Conservation (phyloP, 2,888 invertebrate species). For the Mythimna albipuncta region DNA sequence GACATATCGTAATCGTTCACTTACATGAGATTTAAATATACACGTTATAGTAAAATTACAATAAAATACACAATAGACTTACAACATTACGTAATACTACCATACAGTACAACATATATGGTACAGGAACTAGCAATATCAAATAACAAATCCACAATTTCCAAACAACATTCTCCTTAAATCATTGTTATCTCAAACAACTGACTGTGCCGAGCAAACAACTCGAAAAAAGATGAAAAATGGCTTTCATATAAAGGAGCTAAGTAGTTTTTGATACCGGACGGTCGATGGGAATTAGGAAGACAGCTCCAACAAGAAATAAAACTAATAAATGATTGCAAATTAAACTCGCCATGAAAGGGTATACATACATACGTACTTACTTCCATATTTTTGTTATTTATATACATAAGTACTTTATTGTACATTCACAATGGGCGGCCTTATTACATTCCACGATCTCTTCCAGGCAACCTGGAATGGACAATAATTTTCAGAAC, state of each 20-base stretch:
- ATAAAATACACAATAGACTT: too few relatives aligned
- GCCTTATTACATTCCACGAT: too few relatives aligned
- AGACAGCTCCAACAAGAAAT: slow-evolving; percentile 50
- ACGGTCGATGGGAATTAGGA: slow-evolving; percentile 64
- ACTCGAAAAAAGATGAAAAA: slow-evolving; percentile 60
- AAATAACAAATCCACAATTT: not conserved
- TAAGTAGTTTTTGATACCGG: slow-evolving; percentile 71
- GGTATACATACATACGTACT: not conserved
- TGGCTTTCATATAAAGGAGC: slow-evolving; percentile 67
- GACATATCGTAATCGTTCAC: too few relatives aligned
- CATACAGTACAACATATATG: too few relatives aligned
- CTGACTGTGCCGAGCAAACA: slow-evolving; percentile 51
- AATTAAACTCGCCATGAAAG: slow-evolving; percentile 29
- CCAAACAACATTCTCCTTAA: slow-evolving; percentile 38
- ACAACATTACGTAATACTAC: too few relatives aligned
- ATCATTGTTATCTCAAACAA: slow-evolving; percentile 50
- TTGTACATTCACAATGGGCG: too few relatives aligned
- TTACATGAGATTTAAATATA: too few relatives aligned
- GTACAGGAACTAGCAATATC: not conserved
- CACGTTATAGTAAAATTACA: too few relatives aligned
- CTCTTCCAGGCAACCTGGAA: too few relatives aligned
- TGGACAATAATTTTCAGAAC: too few relatives aligned
- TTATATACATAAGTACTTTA: too few relatives aligned
- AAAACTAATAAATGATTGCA: slow-evolving; percentile 45
- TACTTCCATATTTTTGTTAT: too few relatives aligned